Evolutionary conservation across 2,797 vertebrate species (phyloP).

Genomic region (Peromyscus melanophrys): DNA sequence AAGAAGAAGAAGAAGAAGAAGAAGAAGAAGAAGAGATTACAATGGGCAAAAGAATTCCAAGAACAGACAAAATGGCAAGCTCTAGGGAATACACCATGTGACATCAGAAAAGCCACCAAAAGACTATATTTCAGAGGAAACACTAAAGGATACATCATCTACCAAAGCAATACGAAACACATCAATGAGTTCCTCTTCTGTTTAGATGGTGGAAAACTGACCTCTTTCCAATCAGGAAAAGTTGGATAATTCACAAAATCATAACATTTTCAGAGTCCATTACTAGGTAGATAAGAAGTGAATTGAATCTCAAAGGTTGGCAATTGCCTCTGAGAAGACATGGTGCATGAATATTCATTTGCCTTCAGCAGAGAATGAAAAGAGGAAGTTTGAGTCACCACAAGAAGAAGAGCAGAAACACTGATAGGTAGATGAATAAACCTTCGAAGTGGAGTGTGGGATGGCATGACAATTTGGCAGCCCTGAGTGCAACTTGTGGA

Average conservation of each 20-base stretch:
- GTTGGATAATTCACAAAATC: neutral
- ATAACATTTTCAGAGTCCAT: constrained; percentile 3
- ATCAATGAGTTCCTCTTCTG: neutral
- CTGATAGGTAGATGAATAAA: neutral
- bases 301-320: constrained; percentile 14
- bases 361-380: neutral
- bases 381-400: neutral
- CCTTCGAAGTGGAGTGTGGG: neutral
- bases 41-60: neutral
- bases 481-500: neutral
- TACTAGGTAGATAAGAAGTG: constrained; percentile 29
- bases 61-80: neutral
- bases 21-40: too few relatives aligned
- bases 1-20: too few relatives aligned
- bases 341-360: neutral
- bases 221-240: neutral
- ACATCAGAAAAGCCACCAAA: neutral
- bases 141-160: neutral
- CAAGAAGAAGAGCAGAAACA: neutral
- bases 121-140: neutral
- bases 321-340: neutral
- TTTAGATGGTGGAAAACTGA: neutral
- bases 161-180: neutral
- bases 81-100: neutral
- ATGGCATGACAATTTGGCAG: neutral